These are phyloP conservation scores for Gavia stellata DNA, from an alignment of 2,113 vertebrate genomes.

Conservation along the genomic window DNA sequence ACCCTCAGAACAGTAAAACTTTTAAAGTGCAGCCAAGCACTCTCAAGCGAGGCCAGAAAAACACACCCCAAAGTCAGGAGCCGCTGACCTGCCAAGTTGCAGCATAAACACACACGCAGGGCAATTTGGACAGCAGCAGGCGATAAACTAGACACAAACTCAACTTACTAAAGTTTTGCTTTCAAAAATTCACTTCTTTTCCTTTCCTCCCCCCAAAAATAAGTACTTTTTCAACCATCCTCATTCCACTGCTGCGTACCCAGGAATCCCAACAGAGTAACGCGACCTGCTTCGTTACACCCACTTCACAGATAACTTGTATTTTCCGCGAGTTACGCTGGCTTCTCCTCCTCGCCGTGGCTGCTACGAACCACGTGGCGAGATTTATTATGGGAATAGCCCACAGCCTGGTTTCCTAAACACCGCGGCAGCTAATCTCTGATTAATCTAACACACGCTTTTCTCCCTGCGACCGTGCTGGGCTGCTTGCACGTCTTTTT, in stretches of 20 bases:
- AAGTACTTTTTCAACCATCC: neutral
- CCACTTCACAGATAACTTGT: neutral
- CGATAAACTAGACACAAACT: neutral
- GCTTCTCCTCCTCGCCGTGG: neutral
- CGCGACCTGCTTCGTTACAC: neutral
- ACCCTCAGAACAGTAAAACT: neutral
- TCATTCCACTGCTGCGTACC: neutral
- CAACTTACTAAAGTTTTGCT: neutral
- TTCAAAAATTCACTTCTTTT: neutral
- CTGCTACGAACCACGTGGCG: neutral
- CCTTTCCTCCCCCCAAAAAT: rapidly evolving
- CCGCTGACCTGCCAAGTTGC: neutral
- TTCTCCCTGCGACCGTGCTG: neutral
- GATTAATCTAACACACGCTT: neutral
- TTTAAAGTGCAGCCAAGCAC: neutral
- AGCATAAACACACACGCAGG: neutral
- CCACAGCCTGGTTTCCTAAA: neutral
- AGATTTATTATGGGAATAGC: neutral
- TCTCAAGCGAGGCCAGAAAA: neutral
- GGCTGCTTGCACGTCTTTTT: neutral
- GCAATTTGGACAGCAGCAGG: neutral
- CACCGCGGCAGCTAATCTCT: neutral
- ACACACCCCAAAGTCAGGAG: neutral
- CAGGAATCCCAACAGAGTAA: neutral
- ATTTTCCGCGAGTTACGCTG: neutral